phyloP scores from a whole-genome alignment of 1,140 invertebrate species.

The Zaprionus africanus region DNA sequence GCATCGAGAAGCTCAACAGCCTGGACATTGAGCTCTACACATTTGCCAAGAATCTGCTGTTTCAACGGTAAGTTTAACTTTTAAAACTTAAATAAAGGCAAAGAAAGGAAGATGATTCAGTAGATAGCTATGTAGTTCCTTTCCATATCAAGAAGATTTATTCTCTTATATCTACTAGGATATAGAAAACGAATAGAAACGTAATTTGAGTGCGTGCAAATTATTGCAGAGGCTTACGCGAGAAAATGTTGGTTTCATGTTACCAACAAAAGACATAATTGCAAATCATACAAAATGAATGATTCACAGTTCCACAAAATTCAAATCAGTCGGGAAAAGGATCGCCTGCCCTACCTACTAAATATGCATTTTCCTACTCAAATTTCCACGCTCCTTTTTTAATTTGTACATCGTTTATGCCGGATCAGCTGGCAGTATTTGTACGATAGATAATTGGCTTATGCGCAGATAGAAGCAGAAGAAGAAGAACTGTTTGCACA shows the following conservation, averaged over 20 bases:
- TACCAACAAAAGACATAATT: background rate
- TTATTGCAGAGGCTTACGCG: no score
- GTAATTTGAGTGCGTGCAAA: no score
- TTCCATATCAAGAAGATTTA: no score
- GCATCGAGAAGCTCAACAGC: slow-evolving; percentile 92
- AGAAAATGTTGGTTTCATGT: background rate
- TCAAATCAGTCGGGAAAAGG: background rate
- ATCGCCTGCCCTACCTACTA: background rate
- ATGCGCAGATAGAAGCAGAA: slow-evolving; percentile 2
- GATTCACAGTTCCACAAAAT: background rate
- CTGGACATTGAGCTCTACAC: slow-evolving; percentile 97
- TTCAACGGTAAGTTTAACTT: slow-evolving; percentile 86
- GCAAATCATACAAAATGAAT: background rate
- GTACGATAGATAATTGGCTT: slow-evolving; percentile 45
- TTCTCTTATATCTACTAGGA: no score
- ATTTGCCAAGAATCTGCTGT: slow-evolving; percentile 95
- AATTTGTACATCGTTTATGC: slow-evolving; percentile 17
- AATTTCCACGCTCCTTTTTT: background rate
- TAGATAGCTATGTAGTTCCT: no score
- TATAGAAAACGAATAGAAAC: no score
- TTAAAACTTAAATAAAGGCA: background rate
- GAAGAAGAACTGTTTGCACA: slow-evolving; percentile 9
- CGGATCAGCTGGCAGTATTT: slow-evolving; percentile 14
- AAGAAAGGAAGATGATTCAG: no score
- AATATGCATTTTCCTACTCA: slow-evolving; percentile 1